These are phyloP conservation scores for Urocynchramus pylzowi DNA, from an alignment of 2,113 vertebrate species.

Conservation along the genomic window DNA sequence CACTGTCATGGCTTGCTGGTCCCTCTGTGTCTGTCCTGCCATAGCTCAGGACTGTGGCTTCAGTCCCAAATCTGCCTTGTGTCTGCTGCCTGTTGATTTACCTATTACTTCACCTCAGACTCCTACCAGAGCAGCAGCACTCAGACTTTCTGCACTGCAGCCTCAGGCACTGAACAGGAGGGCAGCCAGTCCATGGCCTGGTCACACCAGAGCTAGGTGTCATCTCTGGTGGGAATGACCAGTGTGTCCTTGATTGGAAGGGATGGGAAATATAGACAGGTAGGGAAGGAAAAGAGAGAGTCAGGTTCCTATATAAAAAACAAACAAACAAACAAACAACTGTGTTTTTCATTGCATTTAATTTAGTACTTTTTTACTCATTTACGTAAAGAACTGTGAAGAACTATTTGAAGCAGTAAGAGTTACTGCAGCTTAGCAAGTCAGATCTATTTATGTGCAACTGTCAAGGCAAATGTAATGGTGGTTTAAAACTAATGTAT, in stretches of 20 bases:
- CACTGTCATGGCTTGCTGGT: neutral
- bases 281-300: neutral
- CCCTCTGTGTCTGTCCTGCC: accelerated
- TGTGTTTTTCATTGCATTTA: neutral
- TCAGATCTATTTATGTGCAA: neutral
- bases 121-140: neutral
- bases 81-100: neutral
- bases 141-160: neutral
- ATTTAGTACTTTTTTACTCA: neutral
- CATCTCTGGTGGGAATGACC: neutral
- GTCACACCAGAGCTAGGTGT: neutral
- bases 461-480: neutral
- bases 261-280: neutral
- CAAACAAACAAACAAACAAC: too few relatives aligned
- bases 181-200: accelerated
- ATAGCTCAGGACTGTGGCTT: neutral
- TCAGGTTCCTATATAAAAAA: neutral
- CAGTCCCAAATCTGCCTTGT: neutral
- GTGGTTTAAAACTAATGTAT: neutral
- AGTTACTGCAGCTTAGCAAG: neutral
- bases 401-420: neutral
- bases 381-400: neutral
- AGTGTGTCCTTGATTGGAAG: neutral
- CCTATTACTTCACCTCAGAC: neutral
- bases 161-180: accelerated